Evolutionary conservation across 2,888 invertebrate genomes (phyloP).

Genomic region (Tromatobia lineatoria): DNA sequence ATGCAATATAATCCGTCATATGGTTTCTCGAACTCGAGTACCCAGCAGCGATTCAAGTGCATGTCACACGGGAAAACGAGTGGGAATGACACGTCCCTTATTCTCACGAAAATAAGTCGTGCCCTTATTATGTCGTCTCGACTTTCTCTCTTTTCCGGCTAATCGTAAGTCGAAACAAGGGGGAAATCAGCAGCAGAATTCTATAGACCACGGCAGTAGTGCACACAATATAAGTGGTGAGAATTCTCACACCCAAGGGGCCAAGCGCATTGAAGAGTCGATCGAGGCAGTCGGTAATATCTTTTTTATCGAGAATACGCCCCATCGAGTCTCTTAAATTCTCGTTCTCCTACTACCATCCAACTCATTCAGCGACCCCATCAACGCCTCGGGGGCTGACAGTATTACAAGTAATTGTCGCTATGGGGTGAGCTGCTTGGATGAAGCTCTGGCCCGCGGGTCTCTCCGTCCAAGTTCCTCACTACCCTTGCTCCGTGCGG

Average conservation of each 20-base stretch:
- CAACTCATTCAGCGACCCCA: constrained; percentile 70
- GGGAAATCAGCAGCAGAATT: constrained; percentile 10
- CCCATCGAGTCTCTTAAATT: constrained; percentile 78
- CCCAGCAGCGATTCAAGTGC: constrained; percentile 7
- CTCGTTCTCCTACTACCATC: constrained; percentile 59
- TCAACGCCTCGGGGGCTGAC: constrained; percentile 79
- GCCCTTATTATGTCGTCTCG: constrained; percentile 53
- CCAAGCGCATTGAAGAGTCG: constrained; percentile 52
- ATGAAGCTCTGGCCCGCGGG: constrained; percentile 56
- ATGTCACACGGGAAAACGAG: constrained; percentile 37
- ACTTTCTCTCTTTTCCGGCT: constrained; percentile 36
- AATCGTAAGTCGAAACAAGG: constrained; percentile 38
- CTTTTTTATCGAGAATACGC: constrained; percentile 80
- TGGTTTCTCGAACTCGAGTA: constrained; percentile 43
- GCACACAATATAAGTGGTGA: constrained; percentile 20
- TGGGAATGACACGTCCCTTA: constrained; percentile 58
- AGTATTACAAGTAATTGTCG: constrained; percentile 85
- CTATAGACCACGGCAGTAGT: neutral
- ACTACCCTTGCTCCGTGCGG: constrained; percentile 17
- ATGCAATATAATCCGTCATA: constrained; percentile 50
- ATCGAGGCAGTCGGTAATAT: constrained; percentile 74
- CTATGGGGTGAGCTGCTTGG: constrained; percentile 76
- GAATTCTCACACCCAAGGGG: constrained; percentile 49
- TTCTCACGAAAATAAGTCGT: constrained; percentile 48
- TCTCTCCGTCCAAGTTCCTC: constrained; percentile 46